A percentile compares a stretch with the other conserved stretches of the same genome.
Evolutionary conservation across 1,140 invertebrate genomes (phyloP).

Genomic region (Drosophila trapezifrons): DNA sequence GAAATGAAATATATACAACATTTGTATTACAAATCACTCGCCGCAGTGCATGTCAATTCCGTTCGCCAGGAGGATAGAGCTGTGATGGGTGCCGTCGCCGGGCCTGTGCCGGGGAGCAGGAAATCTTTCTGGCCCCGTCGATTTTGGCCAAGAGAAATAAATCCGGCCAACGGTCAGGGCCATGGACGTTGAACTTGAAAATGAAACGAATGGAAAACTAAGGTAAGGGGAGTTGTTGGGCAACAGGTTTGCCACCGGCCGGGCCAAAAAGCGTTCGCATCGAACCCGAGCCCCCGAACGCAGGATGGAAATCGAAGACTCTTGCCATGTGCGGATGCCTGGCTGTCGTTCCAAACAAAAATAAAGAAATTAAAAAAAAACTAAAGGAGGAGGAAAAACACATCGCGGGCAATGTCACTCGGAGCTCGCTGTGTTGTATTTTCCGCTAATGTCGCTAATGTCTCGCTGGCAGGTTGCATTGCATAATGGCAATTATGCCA

Average conservation of each 20-base stretch:
- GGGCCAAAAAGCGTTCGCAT: slow-evolving; percentile 4
- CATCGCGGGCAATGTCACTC: slow-evolving; percentile 28
- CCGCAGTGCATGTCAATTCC: slow-evolving; percentile 16
- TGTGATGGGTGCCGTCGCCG: slow-evolving; percentile 1
- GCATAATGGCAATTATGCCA: slow-evolving; percentile 44
- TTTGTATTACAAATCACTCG: no score
- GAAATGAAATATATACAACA: background rate
- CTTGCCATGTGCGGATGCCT: slow-evolving; percentile 11
- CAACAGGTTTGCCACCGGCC: slow-evolving; percentile 34
- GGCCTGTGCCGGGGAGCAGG: slow-evolving; percentile 7
- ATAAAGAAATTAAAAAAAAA: background rate
- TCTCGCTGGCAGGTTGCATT: slow-evolving; percentile 20
- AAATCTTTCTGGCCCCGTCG: slow-evolving; percentile 17
- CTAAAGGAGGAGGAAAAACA: slow-evolving; percentile 13
- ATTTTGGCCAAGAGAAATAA: slow-evolving; percentile 32
- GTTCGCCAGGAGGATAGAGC: background rate
- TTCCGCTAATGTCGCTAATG: slow-evolving; percentile 23
- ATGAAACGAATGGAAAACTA: slow-evolving; percentile 13
- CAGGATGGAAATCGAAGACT: slow-evolving; percentile 8
- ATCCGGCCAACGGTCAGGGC: slow-evolving; percentile 45
- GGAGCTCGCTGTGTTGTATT: slow-evolving; percentile 1
- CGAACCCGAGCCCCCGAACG: slow-evolving; percentile 1
- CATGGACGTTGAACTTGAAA: slow-evolving; percentile 73
- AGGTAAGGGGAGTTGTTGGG: slow-evolving; percentile 21
- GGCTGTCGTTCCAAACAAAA: background rate